These are phyloP conservation scores for Sebastes trivittatus DNA, from an alignment of 2,797 vertebrate species.

Conservation along the genomic window DNA sequence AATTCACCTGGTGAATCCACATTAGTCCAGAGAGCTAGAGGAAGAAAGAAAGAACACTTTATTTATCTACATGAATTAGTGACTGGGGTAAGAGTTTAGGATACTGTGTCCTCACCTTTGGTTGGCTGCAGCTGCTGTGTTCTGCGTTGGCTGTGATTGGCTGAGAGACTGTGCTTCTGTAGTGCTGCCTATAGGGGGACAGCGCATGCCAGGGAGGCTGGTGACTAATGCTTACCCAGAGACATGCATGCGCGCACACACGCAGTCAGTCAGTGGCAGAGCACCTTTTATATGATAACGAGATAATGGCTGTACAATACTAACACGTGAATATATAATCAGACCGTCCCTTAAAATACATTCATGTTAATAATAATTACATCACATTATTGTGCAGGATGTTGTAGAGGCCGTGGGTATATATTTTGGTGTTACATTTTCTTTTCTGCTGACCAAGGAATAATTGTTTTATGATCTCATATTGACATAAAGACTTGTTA, in stretches of 20 bases:
- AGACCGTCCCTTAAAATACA: neutral
- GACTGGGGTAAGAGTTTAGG: neutral
- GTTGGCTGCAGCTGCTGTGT: slow-evolving; percentile 70
- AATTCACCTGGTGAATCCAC: neutral
- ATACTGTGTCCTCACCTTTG: slow-evolving; percentile 40
- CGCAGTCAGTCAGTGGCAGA: slow-evolving; percentile 6
- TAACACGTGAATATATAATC: slow-evolving; percentile 24
- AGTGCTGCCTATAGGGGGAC: slow-evolving; percentile 48
- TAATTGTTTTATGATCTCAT: neutral
- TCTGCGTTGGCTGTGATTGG: slow-evolving; percentile 68
- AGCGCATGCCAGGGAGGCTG: slow-evolving; percentile 58
- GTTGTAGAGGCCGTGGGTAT: neutral
- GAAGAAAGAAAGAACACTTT: neutral
- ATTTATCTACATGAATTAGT: slow-evolving; percentile 1
- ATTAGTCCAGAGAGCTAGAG: neutral
- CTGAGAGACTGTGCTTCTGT: slow-evolving; percentile 64
- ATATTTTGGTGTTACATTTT: neutral
- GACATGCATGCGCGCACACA: slow-evolving; percentile 47
- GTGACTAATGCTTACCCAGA: slow-evolving; percentile 64
- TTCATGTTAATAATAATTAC: neutral
- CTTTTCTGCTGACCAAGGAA: neutral
- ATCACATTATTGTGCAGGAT: slow-evolving; percentile 2
- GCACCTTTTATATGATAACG: neutral
- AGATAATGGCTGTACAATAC: slow-evolving; percentile 29
- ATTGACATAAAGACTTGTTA: neutral